These are phyloP conservation scores for Diadegma fenestrale DNA, from an alignment of 2,888 invertebrate species.

Conservation along the genomic window DNA sequence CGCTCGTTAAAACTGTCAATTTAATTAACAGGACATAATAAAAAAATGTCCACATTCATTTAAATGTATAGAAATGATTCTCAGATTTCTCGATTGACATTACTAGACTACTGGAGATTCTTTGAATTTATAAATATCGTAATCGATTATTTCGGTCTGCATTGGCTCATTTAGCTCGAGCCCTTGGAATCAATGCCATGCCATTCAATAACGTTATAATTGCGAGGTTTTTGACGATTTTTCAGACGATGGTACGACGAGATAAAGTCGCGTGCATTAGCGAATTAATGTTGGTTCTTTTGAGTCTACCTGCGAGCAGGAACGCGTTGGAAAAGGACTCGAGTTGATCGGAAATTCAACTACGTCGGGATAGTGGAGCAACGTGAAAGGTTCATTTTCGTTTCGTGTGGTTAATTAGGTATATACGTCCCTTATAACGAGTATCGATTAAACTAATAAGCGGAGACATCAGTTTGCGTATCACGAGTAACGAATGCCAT, in stretches of 20 bases:
- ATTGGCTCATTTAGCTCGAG: slow-evolving; percentile 1
- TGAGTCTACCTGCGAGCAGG: slow-evolving; percentile 31
- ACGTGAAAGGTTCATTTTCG: slow-evolving; percentile 74
- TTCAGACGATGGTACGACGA: slow-evolving; percentile 53
- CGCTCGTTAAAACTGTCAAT: neutral
- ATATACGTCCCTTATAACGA: slow-evolving; percentile 80
- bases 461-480: slow-evolving; percentile 79
- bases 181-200: slow-evolving; percentile 18
- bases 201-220: slow-evolving; percentile 63
- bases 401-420: slow-evolving; percentile 80
- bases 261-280: slow-evolving; percentile 65
- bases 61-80: neutral
- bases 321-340: slow-evolving; percentile 30
- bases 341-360: slow-evolving; percentile 51
- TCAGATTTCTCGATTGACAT: slow-evolving; percentile 6
- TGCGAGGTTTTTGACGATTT: slow-evolving; percentile 51
- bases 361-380: slow-evolving; percentile 39
- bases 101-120: neutral
- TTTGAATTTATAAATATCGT: slow-evolving; percentile 1
- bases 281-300: slow-evolving; percentile 64
- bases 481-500: slow-evolving; percentile 80
- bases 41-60: neutral
- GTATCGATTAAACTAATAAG: slow-evolving; percentile 83
- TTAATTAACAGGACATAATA: neutral
- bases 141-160: neutral